Conservation (phyloP, 2,888 invertebrate species). For the Tridacna gigas region DNA sequence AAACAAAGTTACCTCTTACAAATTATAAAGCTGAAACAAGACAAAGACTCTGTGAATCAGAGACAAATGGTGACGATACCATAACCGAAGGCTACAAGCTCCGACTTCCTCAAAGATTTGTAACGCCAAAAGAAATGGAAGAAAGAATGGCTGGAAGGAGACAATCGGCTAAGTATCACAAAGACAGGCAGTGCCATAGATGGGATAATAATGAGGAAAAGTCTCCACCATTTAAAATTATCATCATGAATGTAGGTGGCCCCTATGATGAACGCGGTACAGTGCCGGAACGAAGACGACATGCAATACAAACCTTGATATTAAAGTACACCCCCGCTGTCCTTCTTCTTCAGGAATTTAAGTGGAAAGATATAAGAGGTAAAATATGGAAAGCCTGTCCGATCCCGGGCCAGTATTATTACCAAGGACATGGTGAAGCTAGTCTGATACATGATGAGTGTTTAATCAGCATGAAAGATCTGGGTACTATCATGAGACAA, state of each 20-base stretch:
- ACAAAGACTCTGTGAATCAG: too few relatives aligned
- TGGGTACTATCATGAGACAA: conserved; percentile 18
- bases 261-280: conserved; percentile 18
- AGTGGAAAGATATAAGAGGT: conserved; percentile 44
- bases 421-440: conserved; percentile 41
- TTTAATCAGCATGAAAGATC: conserved; percentile 21
- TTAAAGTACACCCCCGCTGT: conserved; percentile 31
- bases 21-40: too few relatives aligned
- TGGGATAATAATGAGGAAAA: too few relatives aligned
- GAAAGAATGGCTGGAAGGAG: too few relatives aligned
- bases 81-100: neutral
- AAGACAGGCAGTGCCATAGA: too few relatives aligned
- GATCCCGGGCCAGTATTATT: conserved; percentile 41
- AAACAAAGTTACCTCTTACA: too few relatives aligned
- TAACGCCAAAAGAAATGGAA: neutral
- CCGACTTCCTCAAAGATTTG: neutral
- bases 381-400: conserved; percentile 40
- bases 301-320: conserved; percentile 38
- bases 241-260: conserved; percentile 56
- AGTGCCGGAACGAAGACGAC: conserved; percentile 31
- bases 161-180: too few relatives aligned
- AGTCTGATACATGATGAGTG: conserved; percentile 41
- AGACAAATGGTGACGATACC: neutral
- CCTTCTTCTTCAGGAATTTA: conserved; percentile 55
- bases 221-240: conserved; percentile 4